phyloP scores from a whole-genome alignment of 2,113 vertebrate genomes.

The Elaphurus davidianus region DNA sequence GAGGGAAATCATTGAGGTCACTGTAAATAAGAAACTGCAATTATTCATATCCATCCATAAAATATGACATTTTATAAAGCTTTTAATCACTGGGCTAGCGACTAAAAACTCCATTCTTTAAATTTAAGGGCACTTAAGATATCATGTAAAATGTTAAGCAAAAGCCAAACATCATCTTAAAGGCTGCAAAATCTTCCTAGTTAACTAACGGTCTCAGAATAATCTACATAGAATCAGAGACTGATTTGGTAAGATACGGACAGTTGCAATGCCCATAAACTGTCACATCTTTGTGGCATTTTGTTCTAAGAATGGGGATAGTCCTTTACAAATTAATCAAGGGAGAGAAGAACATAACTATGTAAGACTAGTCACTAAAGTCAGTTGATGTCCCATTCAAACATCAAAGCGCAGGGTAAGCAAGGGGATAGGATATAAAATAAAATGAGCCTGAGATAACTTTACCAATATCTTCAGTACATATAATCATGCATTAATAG shows the following conservation, averaged over 20 bases:
- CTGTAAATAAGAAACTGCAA: conserved; percentile 4
- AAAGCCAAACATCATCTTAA: conserved; percentile 37
- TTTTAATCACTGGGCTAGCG: neutral
- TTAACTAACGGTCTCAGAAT: neutral
- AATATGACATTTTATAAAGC: conserved; percentile 38
- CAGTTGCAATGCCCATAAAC: neutral
- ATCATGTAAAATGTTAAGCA: conserved; percentile 47
- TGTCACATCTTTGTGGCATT: neutral
- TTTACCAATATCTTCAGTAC: neutral
- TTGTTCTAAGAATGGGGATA: neutral
- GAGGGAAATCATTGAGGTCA: neutral
- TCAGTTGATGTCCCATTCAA: neutral
- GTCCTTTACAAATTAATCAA: conserved; percentile 38
- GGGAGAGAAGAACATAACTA: neutral
- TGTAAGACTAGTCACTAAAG: conserved; percentile 1
- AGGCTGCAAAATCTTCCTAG: neutral
- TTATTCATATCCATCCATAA: conserved; percentile 25
- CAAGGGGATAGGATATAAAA: neutral
- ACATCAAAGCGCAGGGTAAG: neutral
- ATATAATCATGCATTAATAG: neutral
- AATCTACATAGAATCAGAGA: neutral
- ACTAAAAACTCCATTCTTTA: conserved; percentile 28
- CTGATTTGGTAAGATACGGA: neutral
- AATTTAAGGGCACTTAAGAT: conserved; percentile 14
- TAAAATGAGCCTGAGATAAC: neutral